Evolutionary conservation across 2,113 vertebrate species (phyloP), one percentile per base, ranked within the genome.

Genomic region (Ageneiosus marmoratus): DNA sequence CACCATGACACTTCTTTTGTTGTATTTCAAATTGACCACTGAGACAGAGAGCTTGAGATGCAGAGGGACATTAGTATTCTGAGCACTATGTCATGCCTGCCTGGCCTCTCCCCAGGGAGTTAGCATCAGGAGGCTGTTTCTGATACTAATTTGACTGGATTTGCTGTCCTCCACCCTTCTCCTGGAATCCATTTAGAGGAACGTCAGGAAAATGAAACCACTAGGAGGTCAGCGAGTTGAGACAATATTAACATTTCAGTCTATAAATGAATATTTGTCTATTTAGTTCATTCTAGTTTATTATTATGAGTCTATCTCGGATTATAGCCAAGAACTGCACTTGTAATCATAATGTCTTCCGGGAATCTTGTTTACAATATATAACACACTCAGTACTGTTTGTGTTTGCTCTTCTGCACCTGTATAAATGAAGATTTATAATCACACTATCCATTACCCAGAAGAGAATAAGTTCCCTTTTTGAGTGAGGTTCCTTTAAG

Each of bases 121-220:
- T 10, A 77, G 78, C 41, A 9, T 55, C 56, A 78, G 79, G 85
- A 81, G 65, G 55, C 44, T 60, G 48, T 51, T 76, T 83, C 56
- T 80, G 77, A 83, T 74, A 62, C 5, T 80, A 80, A 83, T 86
- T 58, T 27, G 34, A 41, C 27, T 75, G 69, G 69, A 69, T 50
- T 41, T n/a, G 0, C 63, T 32, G 24, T 78, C 65, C 79, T 81
- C 55, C 56, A 27, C 60, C n/a, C 53, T 72, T 9, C 70, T 80
- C 9, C 24, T 63, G 44, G 48, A 51, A 50, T 80, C 46, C 44
- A 18, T 53, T 22, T 48, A 22, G 70, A 75, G 13, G 60, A 51
- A 37, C 41, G 46, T 48, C 77, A 41, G 69, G 58, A 77, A 65
- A 74, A 18, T 32, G n/a, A n/a, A n/a, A n/a, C 18, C 69, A 13